phyloP scores from a whole-genome alignment of 1,140 invertebrate genomes.

The Dendroctonus valens region DNA sequence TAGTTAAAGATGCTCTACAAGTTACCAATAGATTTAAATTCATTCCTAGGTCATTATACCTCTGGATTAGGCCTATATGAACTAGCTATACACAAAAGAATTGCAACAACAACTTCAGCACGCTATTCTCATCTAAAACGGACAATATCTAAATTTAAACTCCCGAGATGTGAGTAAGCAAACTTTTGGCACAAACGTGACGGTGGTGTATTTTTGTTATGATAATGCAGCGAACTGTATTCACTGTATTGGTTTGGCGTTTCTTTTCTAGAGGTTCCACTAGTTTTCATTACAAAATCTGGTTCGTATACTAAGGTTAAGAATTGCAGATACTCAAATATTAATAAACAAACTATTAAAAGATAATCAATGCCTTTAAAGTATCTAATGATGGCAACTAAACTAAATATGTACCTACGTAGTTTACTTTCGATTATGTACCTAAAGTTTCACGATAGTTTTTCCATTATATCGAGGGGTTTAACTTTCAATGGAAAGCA shows the following conservation, averaged over 20 bases:
- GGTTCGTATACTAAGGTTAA: too few relatives aligned
- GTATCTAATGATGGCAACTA: too few relatives aligned
- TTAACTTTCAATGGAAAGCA: too few relatives aligned
- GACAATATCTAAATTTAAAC: conserved; percentile 31
- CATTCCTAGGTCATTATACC: conserved; percentile 28
- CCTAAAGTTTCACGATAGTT: too few relatives aligned
- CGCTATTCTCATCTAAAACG: conserved; percentile 15
- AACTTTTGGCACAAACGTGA: conserved; percentile 23
- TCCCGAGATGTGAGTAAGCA: conserved; percentile 12
- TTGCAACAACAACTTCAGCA: background rate
- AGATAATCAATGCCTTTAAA: too few relatives aligned
- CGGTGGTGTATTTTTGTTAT: conserved; percentile 4
- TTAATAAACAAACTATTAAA: too few relatives aligned
- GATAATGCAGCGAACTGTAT: conserved; percentile 14
- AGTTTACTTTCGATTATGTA: too few relatives aligned
- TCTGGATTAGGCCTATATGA: background rate
- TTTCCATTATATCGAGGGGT: too few relatives aligned
- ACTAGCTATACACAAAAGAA: conserved; percentile 1
- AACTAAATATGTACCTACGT: too few relatives aligned
- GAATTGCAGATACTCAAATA: too few relatives aligned
- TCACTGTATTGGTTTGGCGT: background rate
- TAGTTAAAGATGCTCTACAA: conserved; percentile 7
- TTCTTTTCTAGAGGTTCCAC: too few relatives aligned
- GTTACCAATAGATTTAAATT: conserved; percentile 29
- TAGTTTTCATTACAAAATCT: too few relatives aligned